Evolutionary conservation across 1,140 invertebrate species (phyloP).

Genomic region (Dufourea novaeangliae): DNA sequence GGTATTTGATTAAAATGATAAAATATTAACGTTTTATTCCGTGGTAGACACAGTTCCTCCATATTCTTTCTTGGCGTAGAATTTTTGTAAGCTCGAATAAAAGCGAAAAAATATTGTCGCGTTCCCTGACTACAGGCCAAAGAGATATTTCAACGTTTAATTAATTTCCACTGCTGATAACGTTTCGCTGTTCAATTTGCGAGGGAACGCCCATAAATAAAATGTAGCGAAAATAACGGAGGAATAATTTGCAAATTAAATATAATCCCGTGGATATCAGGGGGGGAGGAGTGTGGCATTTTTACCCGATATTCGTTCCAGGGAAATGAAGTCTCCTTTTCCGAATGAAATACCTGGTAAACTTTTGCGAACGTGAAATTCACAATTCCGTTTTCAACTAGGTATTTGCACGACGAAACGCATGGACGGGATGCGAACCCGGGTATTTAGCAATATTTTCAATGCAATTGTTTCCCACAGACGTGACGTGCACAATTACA

Average conservation of each 20-base stretch:
- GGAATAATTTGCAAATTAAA: slow-evolving; percentile 20
- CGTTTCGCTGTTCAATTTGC: not conserved
- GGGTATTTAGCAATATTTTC: slow-evolving; percentile 1
- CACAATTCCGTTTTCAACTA: slow-evolving; percentile 11
- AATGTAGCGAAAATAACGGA: not conserved
- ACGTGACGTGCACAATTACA: too few species aligned
- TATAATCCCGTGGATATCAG: too few species aligned
- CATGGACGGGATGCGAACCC: not conserved
- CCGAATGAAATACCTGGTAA: not conserved
- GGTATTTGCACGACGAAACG: not conserved
- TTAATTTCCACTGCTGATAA: slow-evolving; percentile 16
- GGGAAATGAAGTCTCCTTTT: slow-evolving; percentile 3
- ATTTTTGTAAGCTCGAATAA: not conserved
- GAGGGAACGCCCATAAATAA: not conserved
- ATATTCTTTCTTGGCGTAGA: not conserved
- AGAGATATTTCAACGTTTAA: slow-evolving; percentile 9
- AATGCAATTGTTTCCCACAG: slow-evolving; percentile 2
- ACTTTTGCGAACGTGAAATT: not conserved
- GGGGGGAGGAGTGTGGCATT: not conserved
- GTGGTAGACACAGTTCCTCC: not conserved
- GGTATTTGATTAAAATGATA: too few species aligned
- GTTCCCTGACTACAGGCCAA: not conserved
- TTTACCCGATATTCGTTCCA: slow-evolving; percentile 5
- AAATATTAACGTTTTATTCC: slow-evolving; percentile 1
- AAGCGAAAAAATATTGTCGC: not conserved